phyloP scores from a whole-genome alignment of 2,113 vertebrate species.

The Haplochromis vanheusdeni region DNA sequence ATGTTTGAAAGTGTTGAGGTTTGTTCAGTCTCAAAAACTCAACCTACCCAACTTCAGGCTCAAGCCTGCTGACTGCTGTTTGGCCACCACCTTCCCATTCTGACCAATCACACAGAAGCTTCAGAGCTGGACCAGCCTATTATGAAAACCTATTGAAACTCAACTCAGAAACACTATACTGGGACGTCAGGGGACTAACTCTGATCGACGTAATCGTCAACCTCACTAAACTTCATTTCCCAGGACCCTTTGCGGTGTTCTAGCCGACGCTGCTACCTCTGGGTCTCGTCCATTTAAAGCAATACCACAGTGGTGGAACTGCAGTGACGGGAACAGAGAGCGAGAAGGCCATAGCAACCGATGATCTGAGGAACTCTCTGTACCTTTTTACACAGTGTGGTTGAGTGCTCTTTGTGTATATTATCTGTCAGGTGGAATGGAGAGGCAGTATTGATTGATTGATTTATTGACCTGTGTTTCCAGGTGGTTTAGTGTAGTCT shows the following conservation, averaged over 20 bases:
- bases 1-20: background rate
- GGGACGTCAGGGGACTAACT: background rate
- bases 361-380: background rate
- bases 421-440: background rate
- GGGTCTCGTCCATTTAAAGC: conserved; percentile 15
- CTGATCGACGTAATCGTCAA: background rate
- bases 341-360: background rate
- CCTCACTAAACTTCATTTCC: background rate
- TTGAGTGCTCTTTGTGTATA: background rate
- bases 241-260: background rate
- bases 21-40: background rate
- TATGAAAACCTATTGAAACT: background rate
- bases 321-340: background rate
- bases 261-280: background rate
- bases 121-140: conserved; percentile 5
- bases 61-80: background rate
- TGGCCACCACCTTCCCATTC: background rate
- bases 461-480: conserved; percentile 19
- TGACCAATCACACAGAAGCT: background rate
- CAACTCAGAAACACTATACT: background rate
- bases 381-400: background rate
- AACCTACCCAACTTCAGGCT: background rate
- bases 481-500: conserved; percentile 5
- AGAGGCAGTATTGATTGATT: background rate
- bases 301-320: background rate